These are phyloP conservation scores for Apaloderma vittatum DNA, from an alignment of 2,113 vertebrate species.

Conservation along the genomic window DNA sequence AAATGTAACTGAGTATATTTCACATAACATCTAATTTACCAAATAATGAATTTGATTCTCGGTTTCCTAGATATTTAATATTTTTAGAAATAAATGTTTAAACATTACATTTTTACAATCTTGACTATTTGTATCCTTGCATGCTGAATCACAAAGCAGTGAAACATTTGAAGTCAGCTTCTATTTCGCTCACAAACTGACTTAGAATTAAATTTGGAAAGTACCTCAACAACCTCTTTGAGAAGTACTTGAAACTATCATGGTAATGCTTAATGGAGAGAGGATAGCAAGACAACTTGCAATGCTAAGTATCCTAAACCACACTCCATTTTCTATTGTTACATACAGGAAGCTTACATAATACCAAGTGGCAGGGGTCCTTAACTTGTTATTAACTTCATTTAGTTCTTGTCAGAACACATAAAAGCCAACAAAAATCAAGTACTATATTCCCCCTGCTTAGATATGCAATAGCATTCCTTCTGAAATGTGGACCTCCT, in stretches of 20 bases:
- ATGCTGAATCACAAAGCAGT: not conserved
- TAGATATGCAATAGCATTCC: not conserved
- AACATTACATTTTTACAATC: not conserved
- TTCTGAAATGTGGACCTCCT: not conserved
- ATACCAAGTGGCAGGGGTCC: not conserved
- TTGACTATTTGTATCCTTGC: not conserved
- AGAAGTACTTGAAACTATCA: not conserved
- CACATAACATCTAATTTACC: not conserved
- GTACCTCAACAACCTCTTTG: not conserved
- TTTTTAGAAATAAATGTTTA: not conserved
- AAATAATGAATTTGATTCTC: not conserved
- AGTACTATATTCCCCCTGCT: not conserved
- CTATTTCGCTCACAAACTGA: not conserved
- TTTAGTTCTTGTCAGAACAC: conserved; percentile 13
- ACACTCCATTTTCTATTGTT: not conserved
- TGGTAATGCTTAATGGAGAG: not conserved
- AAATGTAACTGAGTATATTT: not conserved
- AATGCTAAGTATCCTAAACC: not conserved
- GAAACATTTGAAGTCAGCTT: not conserved
- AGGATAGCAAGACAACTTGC: conserved; percentile 2
- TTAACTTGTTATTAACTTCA: conserved; percentile 31
- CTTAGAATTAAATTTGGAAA: conserved; percentile 13
- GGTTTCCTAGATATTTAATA: not conserved
- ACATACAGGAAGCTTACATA: not conserved
- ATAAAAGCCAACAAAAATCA: not conserved